A percentile compares a stretch with the other conserved stretches of the same genome.
Evolutionary conservation across 2,888 invertebrate species (phyloP).

Genomic region (Sepiola atlantica): DNA sequence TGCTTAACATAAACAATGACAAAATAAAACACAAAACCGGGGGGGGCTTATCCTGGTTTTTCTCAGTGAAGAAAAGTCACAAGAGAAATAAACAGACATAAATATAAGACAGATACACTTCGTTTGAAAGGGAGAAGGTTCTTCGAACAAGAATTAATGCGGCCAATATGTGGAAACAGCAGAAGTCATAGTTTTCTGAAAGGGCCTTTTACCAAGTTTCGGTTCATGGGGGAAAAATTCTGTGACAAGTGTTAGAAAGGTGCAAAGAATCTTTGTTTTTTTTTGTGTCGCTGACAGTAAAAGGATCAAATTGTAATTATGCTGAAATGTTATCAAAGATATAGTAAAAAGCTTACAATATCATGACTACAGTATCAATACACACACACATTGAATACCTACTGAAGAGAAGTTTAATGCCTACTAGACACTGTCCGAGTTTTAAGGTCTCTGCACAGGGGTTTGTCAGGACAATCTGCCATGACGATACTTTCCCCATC

Average conservation of each 20-base stretch:
- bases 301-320: background rate
- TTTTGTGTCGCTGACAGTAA: background rate
- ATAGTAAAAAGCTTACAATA: background rate
- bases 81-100: background rate
- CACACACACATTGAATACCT: too few relatives aligned
- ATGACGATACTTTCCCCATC: too few relatives aligned
- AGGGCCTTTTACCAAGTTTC: background rate
- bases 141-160: background rate
- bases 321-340: background rate
- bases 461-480: too few relatives aligned
- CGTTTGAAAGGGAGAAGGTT: background rate
- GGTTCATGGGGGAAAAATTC: background rate
- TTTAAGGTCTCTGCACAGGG: too few relatives aligned
- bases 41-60: background rate
- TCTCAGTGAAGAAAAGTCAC: background rate
- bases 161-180: background rate
- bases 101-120: background rate
- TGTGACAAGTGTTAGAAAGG: background rate
- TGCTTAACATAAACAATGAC: constrained; percentile 15
- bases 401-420: too few relatives aligned
- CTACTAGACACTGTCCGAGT: too few relatives aligned
- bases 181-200: background rate
- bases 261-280: background rate
- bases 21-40: background rate
- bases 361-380: too few relatives aligned